Percentiles rank a stretch among this genome's conserved stretches.
These are phyloP conservation scores for Halocaridina rubra DNA, from an alignment of 2,888 invertebrate species.

Conservation along the genomic window DNA sequence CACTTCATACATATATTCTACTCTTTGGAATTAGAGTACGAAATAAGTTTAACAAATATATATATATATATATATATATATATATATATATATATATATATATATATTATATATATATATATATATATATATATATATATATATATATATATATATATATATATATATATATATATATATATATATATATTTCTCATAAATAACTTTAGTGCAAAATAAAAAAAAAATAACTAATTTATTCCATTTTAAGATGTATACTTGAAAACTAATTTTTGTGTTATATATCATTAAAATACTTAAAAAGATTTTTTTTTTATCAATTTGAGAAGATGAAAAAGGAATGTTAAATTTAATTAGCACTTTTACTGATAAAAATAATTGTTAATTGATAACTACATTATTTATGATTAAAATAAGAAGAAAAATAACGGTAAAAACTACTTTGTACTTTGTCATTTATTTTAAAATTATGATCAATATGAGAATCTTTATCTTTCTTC, in stretches of 20 bases:
- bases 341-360: background rate
- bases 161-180: conserved; percentile 27
- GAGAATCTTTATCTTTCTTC: background rate
- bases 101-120: background rate
- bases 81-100: conserved; percentile 25
- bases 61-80: conserved; percentile 29
- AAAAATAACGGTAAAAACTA: too few relatives aligned
- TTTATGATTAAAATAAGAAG: too few relatives aligned
- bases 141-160: background rate
- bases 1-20: background rate
- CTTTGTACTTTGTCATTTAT: background rate
- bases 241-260: conserved; percentile 1
- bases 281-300: background rate
- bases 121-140: background rate
- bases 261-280: conserved; percentile 5
- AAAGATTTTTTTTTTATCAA: background rate
- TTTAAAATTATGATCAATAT: background rate
- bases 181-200: conserved; percentile 25
- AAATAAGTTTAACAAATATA: too few relatives aligned
- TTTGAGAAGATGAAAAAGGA: background rate
- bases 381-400: too few relatives aligned
- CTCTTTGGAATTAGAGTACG: background rate
- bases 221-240: conserved; percentile 4
- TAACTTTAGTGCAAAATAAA: too few relatives aligned
- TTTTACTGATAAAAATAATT: too few relatives aligned